A percentile compares a stretch with the other conserved stretches of the same genome.
Conservation (phyloP, 2,797 vertebrate genomes). For the Myioborus miniatus region DNA sequence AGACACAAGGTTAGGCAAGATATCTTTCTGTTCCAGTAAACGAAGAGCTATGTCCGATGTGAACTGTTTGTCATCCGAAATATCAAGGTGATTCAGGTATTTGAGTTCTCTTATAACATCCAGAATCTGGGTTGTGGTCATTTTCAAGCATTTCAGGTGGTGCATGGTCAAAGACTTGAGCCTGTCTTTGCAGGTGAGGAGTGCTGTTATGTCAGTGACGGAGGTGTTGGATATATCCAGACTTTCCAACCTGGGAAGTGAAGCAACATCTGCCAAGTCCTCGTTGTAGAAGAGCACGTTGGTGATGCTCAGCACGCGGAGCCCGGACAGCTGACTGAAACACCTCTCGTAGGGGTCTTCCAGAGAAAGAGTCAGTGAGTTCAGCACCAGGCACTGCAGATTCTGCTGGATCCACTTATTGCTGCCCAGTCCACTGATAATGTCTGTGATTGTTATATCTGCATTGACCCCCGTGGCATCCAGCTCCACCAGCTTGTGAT, state of each 20-base stretch:
- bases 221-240: constrained; percentile 99
- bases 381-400: constrained; percentile 92
- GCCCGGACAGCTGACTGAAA: constrained; percentile 87
- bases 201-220: constrained; percentile 91
- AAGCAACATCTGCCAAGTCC: constrained; percentile 90
- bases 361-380: constrained; percentile 93
- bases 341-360: constrained; percentile 90
- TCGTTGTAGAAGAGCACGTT: constrained; percentile 97
- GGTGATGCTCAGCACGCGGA: constrained; percentile 91
- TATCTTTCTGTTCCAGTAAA: constrained; percentile 89
- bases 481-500: constrained; percentile 93
- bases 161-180: constrained; percentile 97
- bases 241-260: constrained; percentile 91
- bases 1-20: constrained; percentile 89
- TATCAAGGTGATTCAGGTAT: constrained; percentile 90
- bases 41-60: constrained; percentile 97
- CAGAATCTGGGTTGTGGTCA: constrained; percentile 94
- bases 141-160: constrained; percentile 98
- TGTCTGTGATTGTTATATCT: constrained; percentile 96
- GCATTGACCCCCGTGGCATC: constrained; percentile 95
- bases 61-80: constrained; percentile 98
- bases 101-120: constrained; percentile 84
- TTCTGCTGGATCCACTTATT: constrained; percentile 95
- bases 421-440: constrained; percentile 90
- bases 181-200: constrained; percentile 88